Evolutionary conservation across 2,113 vertebrate species (phyloP), one percentile per base, ranked within the genome.

Genomic region (Rhea americana): DNA sequence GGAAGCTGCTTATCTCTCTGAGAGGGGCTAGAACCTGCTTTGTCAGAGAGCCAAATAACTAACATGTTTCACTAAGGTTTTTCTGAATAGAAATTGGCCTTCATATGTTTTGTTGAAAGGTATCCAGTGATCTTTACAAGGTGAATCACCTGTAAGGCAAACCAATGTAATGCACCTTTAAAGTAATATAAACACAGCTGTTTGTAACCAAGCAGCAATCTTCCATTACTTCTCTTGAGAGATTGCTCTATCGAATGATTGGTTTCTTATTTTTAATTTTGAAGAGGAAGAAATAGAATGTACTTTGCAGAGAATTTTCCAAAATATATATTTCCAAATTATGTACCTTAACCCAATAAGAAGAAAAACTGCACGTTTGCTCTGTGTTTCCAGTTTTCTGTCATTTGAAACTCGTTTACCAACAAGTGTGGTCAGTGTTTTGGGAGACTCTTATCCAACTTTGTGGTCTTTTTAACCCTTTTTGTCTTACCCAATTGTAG

Each of bases 191-290:
- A 82, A 78, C 66, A 78, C 25, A 84, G 13, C 51, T 75, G 3
- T 90, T 56, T 84, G 48, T 82, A 39, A 84, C 77, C 56, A 67
- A 68, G 47, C 84, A 56, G 39, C 59, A 75, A 35, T 91, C 71
- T 90, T 77, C 61, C 4, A 20, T 83, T 87, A 74, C 20, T 59
- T 56, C n/a, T 80, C 17, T 61, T 43, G 10, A 81, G 89, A 80
- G 22, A 61, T n/a, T 51, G 19, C 32, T 88, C 20, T 37, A 61
- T 56, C 39, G 68, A 79, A 82, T 76, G 43, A 32, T 24, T 43
- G 12, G 58, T 66, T 80, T 77, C 50, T 85, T 93, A 24, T 74
- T 95, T 91, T 88, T 12, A 35, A 22, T 83, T 91, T 74, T 91
- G 47, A 88, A 74, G 30, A 72, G 24, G 6, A 20, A 74, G 77